A percentile compares a stretch with the other conserved stretches of the same genome.
Conservation (phyloP, 2,797 vertebrate species). For the Eremophila alpestris region DNA sequence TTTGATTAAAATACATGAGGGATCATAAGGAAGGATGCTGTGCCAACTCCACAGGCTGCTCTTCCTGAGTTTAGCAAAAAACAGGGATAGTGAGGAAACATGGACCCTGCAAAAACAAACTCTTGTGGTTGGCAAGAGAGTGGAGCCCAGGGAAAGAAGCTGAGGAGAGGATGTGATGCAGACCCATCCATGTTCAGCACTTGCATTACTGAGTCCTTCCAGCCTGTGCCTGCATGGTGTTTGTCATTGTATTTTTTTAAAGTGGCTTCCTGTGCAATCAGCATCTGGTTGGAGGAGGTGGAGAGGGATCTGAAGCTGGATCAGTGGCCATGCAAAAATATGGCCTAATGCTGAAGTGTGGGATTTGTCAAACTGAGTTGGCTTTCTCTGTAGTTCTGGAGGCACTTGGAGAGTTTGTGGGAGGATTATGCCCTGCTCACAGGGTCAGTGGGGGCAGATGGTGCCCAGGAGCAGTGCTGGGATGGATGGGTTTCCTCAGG, state of each 20-base stretch:
- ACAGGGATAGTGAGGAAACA: neutral
- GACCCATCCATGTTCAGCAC: neutral
- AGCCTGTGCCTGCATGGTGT: neutral
- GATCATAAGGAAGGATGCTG: neutral
- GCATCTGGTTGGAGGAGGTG: neutral
- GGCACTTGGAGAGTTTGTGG: neutral
- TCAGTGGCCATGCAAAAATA: neutral
- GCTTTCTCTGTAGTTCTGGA: neutral
- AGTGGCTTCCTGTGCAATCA: neutral
- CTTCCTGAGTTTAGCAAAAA: neutral
- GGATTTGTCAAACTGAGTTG: slow-evolving; percentile 18
- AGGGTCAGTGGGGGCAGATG: neutral
- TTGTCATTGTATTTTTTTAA: neutral
- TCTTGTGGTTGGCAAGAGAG: neutral
- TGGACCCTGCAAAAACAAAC: neutral
- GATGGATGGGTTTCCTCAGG: slow-evolving; percentile 10
- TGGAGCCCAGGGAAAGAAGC: neutral
- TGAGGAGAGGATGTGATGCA: neutral
- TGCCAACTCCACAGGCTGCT: neutral
- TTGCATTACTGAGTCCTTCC: neutral
- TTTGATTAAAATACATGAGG: neutral
- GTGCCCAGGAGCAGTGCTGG: neutral
- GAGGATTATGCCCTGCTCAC: neutral
- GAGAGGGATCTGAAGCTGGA: neutral
- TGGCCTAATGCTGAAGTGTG: neutral